phyloP scores from a whole-genome alignment of 2,888 invertebrate genomes.

The Torymus tubicola region DNA sequence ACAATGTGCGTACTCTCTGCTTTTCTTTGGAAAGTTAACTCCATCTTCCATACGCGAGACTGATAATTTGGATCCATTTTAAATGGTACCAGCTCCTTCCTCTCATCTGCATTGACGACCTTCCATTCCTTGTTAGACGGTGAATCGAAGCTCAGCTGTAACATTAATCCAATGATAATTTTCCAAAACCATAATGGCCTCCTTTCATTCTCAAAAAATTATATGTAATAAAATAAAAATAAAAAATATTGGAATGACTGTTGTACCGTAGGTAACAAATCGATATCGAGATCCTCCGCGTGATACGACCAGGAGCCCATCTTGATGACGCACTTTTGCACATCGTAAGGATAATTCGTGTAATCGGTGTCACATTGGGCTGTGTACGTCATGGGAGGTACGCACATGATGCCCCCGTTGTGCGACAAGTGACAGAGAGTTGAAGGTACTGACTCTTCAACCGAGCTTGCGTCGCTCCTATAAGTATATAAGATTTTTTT shows the following conservation, averaged over 20 bases:
- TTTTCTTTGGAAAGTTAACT: constrained; percentile 77
- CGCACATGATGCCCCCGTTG: constrained; percentile 80
- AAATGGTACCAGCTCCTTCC: neutral
- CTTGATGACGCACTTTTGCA: constrained; percentile 80
- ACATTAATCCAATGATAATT: neutral
- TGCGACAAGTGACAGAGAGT: constrained; percentile 77
- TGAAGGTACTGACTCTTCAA: constrained; percentile 53
- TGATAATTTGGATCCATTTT: constrained; percentile 22
- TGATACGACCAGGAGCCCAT: constrained; percentile 83
- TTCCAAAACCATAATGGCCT: neutral
- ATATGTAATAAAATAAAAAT: neutral
- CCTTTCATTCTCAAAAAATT: too few species aligned
- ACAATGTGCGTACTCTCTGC: constrained; percentile 79
- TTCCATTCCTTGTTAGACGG: constrained; percentile 79
- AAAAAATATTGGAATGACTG: neutral
- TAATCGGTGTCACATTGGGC: constrained; percentile 80
- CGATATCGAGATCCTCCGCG: constrained; percentile 80
- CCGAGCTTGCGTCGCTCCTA: constrained; percentile 54
- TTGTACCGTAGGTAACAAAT: neutral
- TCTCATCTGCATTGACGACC: constrained; percentile 70
- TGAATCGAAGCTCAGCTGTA: constrained; percentile 50
- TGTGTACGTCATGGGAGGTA: constrained; percentile 78
- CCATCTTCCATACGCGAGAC: neutral
- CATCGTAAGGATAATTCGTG: constrained; percentile 82
- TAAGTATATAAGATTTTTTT: neutral